Conservation (phyloP, 23 tunicate species). For the Oikopleura dioica region DNA sequence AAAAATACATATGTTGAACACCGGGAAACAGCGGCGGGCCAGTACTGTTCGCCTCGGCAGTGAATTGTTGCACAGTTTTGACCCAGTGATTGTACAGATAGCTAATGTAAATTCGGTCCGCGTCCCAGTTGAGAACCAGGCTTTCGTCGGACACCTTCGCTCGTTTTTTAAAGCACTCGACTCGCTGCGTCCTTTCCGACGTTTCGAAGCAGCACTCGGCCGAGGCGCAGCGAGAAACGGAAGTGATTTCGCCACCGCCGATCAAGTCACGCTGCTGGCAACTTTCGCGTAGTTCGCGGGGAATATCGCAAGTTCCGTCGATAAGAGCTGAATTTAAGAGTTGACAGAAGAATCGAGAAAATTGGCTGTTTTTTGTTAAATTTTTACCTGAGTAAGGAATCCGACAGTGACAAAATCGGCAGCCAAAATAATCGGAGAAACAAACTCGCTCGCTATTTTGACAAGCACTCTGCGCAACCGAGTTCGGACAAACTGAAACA, state of each 20-base stretch:
- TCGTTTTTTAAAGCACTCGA: conserved; percentile 1
- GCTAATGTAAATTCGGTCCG: not conserved
- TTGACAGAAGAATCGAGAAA: not conserved
- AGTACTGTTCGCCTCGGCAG: too few relatives aligned
- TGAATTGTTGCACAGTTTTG: too few relatives aligned
- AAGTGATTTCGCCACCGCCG: not conserved
- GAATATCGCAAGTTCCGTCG: not conserved
- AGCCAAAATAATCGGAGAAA: conserved; percentile 2
- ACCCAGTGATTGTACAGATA: conserved; percentile 6
- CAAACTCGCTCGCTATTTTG: not conserved
- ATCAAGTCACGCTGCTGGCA: not conserved
- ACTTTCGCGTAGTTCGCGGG: not conserved
- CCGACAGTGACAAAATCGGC: not conserved
- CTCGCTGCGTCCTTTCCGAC: not conserved
- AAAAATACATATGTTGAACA: too few relatives aligned
- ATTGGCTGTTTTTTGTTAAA: not conserved
- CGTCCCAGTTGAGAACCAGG: conserved; percentile 5
- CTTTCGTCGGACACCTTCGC: not conserved
- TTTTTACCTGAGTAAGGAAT: conserved; percentile 1
- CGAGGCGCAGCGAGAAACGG: not conserved
- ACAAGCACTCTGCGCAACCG: not conserved
- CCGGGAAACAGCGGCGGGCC: too few relatives aligned
- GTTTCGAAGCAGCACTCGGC: not conserved
- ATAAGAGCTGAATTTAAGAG: not conserved
- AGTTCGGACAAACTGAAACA: not conserved